phyloP scores from a whole-genome alignment of 2,888 invertebrate species.

The Limnephilus rhombicus region DNA sequence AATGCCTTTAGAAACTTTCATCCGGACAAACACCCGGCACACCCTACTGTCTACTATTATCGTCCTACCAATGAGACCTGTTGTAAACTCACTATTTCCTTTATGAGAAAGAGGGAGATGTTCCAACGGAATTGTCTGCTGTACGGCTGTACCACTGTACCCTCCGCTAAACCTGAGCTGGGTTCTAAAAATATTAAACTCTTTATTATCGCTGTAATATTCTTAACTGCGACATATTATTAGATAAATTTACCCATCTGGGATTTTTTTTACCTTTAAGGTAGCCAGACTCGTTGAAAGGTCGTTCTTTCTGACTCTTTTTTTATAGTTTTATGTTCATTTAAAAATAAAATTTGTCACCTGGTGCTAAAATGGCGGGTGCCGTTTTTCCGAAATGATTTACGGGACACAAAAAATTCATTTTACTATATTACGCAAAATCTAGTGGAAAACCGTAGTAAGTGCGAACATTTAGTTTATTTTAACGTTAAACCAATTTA shows the following conservation, averaged over 20 bases:
- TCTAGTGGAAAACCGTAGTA: neutral
- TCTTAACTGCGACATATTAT: neutral
- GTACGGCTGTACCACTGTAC: neutral
- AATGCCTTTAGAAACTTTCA: neutral
- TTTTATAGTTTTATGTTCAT: neutral
- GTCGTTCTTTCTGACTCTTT: neutral
- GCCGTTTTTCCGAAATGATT: neutral
- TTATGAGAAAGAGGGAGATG: neutral
- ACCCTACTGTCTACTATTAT: neutral
- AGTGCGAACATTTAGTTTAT: neutral
- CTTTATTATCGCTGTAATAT: neutral
- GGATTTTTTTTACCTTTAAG: neutral
- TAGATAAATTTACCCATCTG: neutral
- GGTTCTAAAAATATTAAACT: slow-evolving; percentile 14
- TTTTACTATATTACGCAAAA: neutral
- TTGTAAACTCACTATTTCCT: neutral
- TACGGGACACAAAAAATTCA: neutral
- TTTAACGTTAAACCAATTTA: too few relatives aligned
- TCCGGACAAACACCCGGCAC: slow-evolving; percentile 8
- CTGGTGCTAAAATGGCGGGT: neutral
- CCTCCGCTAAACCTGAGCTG: neutral
- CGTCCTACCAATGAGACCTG: neutral
- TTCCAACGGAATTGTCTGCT: neutral
- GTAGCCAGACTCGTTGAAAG: neutral
- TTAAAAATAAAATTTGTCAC: neutral